Percentiles rank a stretch among this genome's conserved stretches.
Conservation (phyloP, 2,888 invertebrate species). For the Idaea biselata region DNA sequence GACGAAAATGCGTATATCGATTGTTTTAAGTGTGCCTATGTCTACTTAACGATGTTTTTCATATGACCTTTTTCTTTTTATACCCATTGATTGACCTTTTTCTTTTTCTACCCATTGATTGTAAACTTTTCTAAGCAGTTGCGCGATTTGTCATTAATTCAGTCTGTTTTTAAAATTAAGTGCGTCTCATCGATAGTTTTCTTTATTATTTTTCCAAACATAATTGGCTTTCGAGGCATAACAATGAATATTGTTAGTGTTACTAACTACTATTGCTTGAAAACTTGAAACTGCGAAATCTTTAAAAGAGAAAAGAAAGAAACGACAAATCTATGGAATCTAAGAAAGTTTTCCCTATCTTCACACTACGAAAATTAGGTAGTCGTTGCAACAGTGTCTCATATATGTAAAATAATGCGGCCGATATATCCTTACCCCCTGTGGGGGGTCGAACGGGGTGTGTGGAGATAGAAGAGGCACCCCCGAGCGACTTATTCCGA, state of each 20-base stretch:
- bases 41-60: too few species aligned
- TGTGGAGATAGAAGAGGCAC: constrained; percentile 48
- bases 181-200: not conserved
- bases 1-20: too few species aligned
- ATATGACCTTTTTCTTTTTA: too few species aligned
- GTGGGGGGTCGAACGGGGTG: constrained; percentile 45
- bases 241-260: not conserved
- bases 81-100: too few species aligned
- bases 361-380: constrained; percentile 59
- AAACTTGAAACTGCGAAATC: too few species aligned
- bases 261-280: too few species aligned
- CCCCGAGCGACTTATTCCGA: constrained; percentile 78
- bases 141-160: too few species aligned
- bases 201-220: not conserved
- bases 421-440: constrained; percentile 72
- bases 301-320: not conserved
- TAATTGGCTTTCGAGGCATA: not conserved
- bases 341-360: constrained; percentile 25
- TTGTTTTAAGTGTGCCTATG: too few species aligned
- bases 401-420: constrained; percentile 80
- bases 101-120: too few species aligned
- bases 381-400: constrained; percentile 72
- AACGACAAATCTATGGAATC: not conserved
- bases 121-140: too few species aligned
- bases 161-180: not conserved